Evolutionary conservation across 2,888 invertebrate genomes (phyloP), one percentile per base, ranked within the genome.

Genomic region (Perizoma flavofasciatum): DNA sequence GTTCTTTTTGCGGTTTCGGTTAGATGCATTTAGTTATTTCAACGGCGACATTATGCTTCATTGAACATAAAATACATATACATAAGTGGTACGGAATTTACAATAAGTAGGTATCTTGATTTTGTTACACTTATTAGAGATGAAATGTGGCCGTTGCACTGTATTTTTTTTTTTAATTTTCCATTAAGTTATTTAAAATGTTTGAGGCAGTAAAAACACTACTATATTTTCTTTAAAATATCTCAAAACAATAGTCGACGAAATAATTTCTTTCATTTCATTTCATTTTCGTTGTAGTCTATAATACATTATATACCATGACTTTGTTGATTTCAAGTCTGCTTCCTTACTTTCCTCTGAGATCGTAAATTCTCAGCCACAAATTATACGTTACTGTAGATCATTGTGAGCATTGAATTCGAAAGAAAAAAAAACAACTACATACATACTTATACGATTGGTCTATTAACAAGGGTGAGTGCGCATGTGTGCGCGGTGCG

Each of bases 401-500:
- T 33, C 32, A 22, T 10, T 49, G 41, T 41, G 10, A n/a, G 41
- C n/a, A n/a, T 5, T 5, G 5, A n/a, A n/a, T n/a, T 10, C 2
- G n/a, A 10, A 33, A n/a, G n/a, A n/a, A n/a, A n/a, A n/a, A n/a
- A n/a, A n/a, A n/a, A n/a, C n/a, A n/a, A n/a, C n/a, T n/a, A n/a
- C n/a, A n/a, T n/a, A n/a, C n/a, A 32, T 33, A 34, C 22, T 35
- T 5, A 37, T 37, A 37, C 6, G 37, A 35, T 35, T 35, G 7
- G 4, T 37, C 37, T 37, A 37, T 22, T 35, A 45, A 41, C 47
- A 44, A 53, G 44, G 39, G 8, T 32, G 43, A 82, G 56, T 86
- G 88, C 89, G 89, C 88, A 88, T 88, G 89, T 89, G 87, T 86
- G 90, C 85, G 88, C 88, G 85, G 88, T 85, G 83, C 81, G 86